Evolutionary conservation across 2,797 vertebrate genomes (phyloP).

Genomic region (Astyanax mexicanus): DNA sequence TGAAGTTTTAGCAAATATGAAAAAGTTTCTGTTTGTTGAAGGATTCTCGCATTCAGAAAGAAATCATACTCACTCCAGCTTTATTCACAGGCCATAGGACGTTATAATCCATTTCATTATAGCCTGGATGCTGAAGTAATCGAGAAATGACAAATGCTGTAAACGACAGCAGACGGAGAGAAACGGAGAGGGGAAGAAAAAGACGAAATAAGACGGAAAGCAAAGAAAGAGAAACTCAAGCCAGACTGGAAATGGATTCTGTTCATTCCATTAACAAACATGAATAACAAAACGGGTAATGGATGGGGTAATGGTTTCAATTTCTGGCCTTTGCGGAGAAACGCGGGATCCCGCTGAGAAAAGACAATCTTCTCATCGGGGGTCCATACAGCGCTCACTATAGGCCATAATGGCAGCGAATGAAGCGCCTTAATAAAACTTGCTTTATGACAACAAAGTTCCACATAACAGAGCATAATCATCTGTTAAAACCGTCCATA

Average conservation of each 20-base stretch:
- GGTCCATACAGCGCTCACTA: conserved; percentile 68
- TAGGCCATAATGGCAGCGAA: conserved; percentile 73
- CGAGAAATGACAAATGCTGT: conserved; percentile 40
- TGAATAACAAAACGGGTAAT: conserved; percentile 80
- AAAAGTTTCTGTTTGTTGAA: conserved; percentile 17
- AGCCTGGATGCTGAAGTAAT: conserved; percentile 48
- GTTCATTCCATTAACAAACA: conserved; percentile 73
- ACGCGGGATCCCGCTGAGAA: conserved; percentile 79
- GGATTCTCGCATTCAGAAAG: conserved; percentile 12
- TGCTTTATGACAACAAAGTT: conserved; percentile 75
- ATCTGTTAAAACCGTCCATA: conserved; percentile 55
- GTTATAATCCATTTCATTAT: conserved; percentile 44
- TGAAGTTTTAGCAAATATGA: not conserved
- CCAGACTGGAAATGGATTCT: conserved; percentile 64
- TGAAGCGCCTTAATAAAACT: conserved; percentile 82
- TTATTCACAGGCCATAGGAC: conserved; percentile 26
- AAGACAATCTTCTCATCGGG: conserved; percentile 78
- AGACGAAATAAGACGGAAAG: not conserved
- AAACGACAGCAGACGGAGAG: conserved; percentile 3
- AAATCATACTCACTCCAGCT: conserved; percentile 3
- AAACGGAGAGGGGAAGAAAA: not conserved
- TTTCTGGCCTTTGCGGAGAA: conserved; percentile 79
- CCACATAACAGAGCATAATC: conserved; percentile 76
- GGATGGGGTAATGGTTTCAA: conserved; percentile 86
- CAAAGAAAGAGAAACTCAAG: conserved; percentile 10